These are phyloP conservation scores for Halcyon chelicuti DNA, from an alignment of 2,797 vertebrate species.

Conservation along the genomic window DNA sequence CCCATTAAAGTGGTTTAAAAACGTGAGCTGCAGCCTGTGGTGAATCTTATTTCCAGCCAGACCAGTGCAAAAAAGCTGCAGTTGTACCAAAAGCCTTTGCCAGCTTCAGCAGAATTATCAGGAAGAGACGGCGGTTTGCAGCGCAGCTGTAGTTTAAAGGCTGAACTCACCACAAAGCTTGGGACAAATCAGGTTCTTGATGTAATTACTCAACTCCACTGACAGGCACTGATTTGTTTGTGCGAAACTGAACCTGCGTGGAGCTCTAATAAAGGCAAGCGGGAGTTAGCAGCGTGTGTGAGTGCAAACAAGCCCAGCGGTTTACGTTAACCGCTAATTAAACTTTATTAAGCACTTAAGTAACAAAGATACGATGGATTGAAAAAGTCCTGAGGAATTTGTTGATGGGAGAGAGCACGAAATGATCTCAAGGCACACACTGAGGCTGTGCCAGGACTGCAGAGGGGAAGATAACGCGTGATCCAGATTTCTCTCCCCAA, in stretches of 20 bases:
- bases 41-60: neutral
- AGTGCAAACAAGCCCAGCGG: neutral
- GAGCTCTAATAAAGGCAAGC: neutral
- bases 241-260: accelerated
- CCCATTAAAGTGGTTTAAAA: neutral
- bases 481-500: neutral
- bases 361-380: neutral
- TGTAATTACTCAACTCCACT: neutral
- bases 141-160: neutral
- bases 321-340: neutral
- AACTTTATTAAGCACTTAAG: neutral
- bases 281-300: accelerated
- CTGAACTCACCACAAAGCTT: neutral
- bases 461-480: accelerated
- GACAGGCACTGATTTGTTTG: accelerated
- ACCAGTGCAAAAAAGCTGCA: neutral
- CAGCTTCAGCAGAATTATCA: neutral
- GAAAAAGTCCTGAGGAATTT: neutral
- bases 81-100: neutral
- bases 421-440: neutral
- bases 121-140: neutral
- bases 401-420: neutral
- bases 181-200: neutral
- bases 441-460: accelerated
- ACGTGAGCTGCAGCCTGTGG: accelerated